Conservation (phyloP, 2,113 vertebrate species). For the Otus sunia region DNA sequence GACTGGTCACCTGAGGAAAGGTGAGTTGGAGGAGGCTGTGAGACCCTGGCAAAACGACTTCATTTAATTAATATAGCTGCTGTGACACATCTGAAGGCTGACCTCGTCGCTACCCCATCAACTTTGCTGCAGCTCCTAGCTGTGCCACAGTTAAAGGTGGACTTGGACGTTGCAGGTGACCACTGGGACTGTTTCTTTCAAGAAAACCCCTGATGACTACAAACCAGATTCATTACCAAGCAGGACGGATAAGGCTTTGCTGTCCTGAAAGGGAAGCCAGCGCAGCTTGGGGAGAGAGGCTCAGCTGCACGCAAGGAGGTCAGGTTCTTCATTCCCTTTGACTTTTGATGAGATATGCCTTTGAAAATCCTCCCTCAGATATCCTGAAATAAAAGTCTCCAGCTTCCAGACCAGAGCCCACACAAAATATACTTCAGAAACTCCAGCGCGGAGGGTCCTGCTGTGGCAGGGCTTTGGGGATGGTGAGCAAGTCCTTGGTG, state of each 20-base stretch:
- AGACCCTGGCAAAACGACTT: background rate
- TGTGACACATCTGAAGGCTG: background rate
- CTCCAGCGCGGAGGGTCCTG: background rate
- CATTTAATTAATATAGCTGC: background rate
- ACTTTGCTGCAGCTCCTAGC: background rate
- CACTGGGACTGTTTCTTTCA: background rate
- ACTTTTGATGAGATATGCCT: slow-evolving; percentile 32
- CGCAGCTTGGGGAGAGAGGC: background rate
- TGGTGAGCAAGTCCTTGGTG: background rate
- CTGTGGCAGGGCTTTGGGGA: background rate
- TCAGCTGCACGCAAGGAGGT: background rate
- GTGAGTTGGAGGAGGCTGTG: background rate
- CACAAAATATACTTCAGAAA: background rate
- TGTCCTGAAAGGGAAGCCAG: background rate
- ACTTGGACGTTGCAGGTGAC: background rate
- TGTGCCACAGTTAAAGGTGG: background rate
- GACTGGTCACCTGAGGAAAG: background rate
- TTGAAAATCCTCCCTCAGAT: slow-evolving; percentile 38
- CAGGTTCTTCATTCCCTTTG: slow-evolving; percentile 39
- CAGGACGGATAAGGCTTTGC: background rate
- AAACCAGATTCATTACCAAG: background rate
- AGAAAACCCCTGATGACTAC: background rate
- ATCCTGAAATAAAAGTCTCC: background rate
- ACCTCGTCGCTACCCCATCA: background rate
- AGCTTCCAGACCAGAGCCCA: background rate